Conservation (phyloP, 2,888 invertebrate genomes). For the Eupithecia tripunctaria region DNA sequence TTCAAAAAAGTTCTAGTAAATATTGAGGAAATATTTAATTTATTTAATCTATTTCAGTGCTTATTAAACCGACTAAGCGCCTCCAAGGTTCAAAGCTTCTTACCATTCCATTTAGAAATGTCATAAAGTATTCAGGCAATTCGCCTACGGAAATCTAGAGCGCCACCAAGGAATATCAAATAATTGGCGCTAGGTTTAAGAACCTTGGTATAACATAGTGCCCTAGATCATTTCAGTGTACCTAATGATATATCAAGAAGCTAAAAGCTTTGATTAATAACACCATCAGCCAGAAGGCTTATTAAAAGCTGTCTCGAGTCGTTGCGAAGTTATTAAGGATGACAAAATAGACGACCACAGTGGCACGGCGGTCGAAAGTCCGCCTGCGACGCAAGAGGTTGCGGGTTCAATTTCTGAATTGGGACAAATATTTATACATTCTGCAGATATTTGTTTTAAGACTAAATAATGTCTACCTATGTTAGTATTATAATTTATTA, state of each 20-base stretch:
- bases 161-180: neutral
- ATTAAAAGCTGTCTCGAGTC: too few species aligned
- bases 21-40: neutral
- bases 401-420: too few species aligned
- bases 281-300: too few species aligned
- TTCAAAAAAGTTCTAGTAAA: neutral
- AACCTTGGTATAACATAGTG: neutral
- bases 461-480: too few species aligned
- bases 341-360: neutral
- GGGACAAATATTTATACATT: too few species aligned
- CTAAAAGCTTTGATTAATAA: neutral
- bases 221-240: constrained; percentile 1
- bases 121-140: constrained; percentile 17
- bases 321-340: neutral
- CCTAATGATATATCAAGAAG: neutral
- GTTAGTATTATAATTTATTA: too few species aligned
- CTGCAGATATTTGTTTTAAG: too few species aligned
- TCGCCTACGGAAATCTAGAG: neutral
- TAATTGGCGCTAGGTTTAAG: neutral
- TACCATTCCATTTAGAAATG: neutral
- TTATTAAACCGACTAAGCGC: neutral
- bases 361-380: too few species aligned
- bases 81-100: neutral
- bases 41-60: neutral
- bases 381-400: too few species aligned